Evolutionary conservation across 2,797 vertebrate species (phyloP).

Genomic region (Chelonia mydas): DNA sequence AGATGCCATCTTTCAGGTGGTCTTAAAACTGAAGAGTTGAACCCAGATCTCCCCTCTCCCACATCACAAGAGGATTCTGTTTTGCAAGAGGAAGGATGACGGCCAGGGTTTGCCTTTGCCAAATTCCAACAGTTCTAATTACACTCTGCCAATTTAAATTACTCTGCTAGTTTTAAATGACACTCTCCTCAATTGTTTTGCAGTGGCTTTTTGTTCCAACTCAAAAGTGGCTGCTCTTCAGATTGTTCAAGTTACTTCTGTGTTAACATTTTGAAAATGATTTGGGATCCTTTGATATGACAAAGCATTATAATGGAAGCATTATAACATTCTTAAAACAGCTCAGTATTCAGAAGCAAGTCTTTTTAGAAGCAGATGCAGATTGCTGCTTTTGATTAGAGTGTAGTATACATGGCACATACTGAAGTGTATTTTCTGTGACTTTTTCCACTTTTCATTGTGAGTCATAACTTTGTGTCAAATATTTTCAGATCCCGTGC

Average conservation of each 20-base stretch:
- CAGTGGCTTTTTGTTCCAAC: neutral
- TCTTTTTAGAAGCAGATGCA: neutral
- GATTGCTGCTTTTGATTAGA: neutral
- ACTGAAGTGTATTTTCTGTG: neutral
- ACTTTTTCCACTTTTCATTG: neutral
- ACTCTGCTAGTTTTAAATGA: neutral
- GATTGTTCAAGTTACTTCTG: neutral
- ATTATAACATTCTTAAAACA: neutral
- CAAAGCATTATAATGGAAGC: neutral
- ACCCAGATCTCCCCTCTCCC: neutral
- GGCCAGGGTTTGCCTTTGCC: neutral
- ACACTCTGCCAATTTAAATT: neutral
- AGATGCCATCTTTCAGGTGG: neutral
- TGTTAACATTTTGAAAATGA: neutral
- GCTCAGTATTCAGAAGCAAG: neutral
- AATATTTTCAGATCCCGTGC: neutral
- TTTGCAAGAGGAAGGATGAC: neutral
- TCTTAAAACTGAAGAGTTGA: neutral
- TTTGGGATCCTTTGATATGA: neutral
- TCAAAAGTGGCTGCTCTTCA: fast-evolving
- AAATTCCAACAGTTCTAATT: neutral
- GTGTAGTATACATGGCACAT: fast-evolving
- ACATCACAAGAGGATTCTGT: neutral
- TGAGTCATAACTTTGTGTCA: neutral
- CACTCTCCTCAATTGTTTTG: neutral